These are phyloP conservation scores for Rhopalosiphum nymphaeae DNA, from an alignment of 2,888 invertebrate species.

Conservation along the genomic window DNA sequence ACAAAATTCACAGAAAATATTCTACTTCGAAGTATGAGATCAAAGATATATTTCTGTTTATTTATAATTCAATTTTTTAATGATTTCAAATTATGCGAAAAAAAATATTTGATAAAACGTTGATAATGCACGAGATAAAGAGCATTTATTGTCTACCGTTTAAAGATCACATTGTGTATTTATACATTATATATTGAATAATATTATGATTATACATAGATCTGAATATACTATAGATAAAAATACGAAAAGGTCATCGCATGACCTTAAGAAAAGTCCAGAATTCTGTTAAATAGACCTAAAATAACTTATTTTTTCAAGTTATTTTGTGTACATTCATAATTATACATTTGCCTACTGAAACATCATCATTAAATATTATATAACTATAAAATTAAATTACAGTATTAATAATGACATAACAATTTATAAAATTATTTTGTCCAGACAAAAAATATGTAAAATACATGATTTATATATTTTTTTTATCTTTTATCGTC, in stretches of 20 bases:
- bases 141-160: background rate
- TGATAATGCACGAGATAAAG: background rate
- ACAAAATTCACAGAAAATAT: background rate
- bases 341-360: too few species aligned
- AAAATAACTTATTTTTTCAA: background rate
- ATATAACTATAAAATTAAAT: too few species aligned
- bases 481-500: background rate
- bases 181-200: background rate
- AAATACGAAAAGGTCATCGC: background rate
- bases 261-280: background rate
- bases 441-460: background rate
- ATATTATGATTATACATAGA: background rate
- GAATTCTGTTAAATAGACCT: background rate
- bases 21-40: background rate
- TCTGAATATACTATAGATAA: background rate
- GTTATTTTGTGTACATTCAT: background rate
- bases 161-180: background rate
- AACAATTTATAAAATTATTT: background rate
- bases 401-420: too few species aligned
- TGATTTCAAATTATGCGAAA: background rate
- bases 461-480: background rate
- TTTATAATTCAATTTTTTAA: background rate
- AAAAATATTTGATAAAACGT: background rate
- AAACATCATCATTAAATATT: background rate
- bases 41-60: background rate